Base-by-base conservation (phyloP, 2,113 vertebrate species). In the Burhinus oedicnemus region DNA sequence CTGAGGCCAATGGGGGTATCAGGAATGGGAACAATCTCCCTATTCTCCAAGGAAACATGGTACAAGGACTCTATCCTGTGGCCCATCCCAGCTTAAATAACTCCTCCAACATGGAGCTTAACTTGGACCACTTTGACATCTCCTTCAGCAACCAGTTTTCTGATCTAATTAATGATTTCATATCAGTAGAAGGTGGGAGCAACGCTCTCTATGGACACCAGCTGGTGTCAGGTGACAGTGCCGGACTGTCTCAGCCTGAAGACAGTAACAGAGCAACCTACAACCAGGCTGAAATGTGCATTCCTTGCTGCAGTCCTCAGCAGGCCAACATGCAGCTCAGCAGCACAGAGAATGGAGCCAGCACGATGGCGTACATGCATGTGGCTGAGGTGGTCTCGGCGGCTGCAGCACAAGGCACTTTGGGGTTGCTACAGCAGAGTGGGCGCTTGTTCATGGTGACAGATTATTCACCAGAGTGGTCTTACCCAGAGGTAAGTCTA, bases 131-230 rank as follows among this genome's bases (percentile, higher is more conserved):
- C 98, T 99, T 99, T 65, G 99, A 99, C 97, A 99, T 99, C 98
- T 99, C 99, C 96, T 99, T 99, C 96, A 99, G 99, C 95, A 99
- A 99, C 98, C 99, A 99, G 98, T 99, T 99, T 97, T 99, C 99
- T 23, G 99, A 99, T 98, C 99, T 99, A 97, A 99, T 99, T 91
- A 99, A 99, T 4, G 99, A 99, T 97, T 99, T 99, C 97, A 99
- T 99, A 98, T 99, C 99, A 0, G 99, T 99, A 93, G 99, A 99
- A 87, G 99, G 99, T 79, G 98, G 99, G 77, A 97, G 98, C 81
- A 97, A 98, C n/a, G 85, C 98, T 65, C 98, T 99, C 29, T 99
- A 99, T 10, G 98, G 99, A 68, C 99, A 99, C 97, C 99, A 99
- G 98, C 98, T 99, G 81, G 99, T 99, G 97, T 97, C 99, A 0